phyloP scores from a whole-genome alignment of 2,888 invertebrate genomes.

The Drosophila villosipedis region DNA sequence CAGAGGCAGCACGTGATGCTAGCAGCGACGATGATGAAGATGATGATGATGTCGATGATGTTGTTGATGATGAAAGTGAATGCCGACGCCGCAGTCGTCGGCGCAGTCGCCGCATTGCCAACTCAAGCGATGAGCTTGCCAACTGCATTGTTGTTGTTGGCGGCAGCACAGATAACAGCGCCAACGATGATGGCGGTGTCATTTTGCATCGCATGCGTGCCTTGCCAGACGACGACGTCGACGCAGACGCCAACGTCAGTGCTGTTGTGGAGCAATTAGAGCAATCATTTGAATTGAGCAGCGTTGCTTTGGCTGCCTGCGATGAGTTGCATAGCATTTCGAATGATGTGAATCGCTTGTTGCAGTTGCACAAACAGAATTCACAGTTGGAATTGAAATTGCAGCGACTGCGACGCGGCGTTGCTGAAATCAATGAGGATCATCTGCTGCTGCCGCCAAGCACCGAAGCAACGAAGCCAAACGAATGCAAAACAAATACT shows the following conservation, averaged over 20 bases:
- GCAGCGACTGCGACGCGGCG: slow-evolving; percentile 81
- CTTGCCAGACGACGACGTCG: slow-evolving; percentile 55
- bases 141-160: slow-evolving; percentile 83
- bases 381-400: slow-evolving; percentile 81
- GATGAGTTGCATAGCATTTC: slow-evolving; percentile 83
- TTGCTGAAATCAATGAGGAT: slow-evolving; percentile 84
- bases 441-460: slow-evolving; percentile 59
- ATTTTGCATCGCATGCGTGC: slow-evolving; percentile 78
- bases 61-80: slow-evolving; percentile 77
- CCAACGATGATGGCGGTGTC: slow-evolving; percentile 65
- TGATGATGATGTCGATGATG: slow-evolving; percentile 35
- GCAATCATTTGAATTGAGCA: slow-evolving; percentile 58
- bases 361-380: slow-evolving; percentile 79
- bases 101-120: slow-evolving; percentile 60
- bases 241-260: slow-evolving; percentile 1
- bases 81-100: slow-evolving; percentile 30
- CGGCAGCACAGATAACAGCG: slow-evolving; percentile 77
- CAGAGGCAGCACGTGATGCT: slow-evolving; percentile 51
- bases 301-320: slow-evolving; percentile 71
- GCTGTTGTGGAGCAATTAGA: slow-evolving; percentile 17
- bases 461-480: slow-evolving; percentile 56
- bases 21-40: slow-evolving; percentile 40
- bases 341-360: slow-evolving; percentile 83
- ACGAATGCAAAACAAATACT: slow-evolving; percentile 25
- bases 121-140: slow-evolving; percentile 80